Base-by-base conservation (phyloP, 2,888 invertebrate genomes). In the Ptychoptera albimana region DNA sequence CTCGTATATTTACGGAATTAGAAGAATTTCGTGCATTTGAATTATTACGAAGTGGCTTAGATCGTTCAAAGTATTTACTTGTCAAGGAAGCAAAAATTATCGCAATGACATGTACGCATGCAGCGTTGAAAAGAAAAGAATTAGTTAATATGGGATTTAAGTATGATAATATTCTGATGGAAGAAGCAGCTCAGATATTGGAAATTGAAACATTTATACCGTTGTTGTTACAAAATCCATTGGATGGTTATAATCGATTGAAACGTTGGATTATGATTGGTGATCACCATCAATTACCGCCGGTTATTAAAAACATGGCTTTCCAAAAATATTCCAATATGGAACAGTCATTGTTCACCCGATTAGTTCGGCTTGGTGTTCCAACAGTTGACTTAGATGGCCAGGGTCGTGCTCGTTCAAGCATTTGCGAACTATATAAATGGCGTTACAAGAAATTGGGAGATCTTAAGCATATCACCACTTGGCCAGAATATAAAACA, bases 251-350 rank as follows among this genome's bases (percentile, higher is more conserved):
- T 52, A 96, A 93, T 59, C 75, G 97, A 1, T 70, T 99, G 47
- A 99, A 99, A 66, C 60, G 98, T 12, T 99, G 98, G 97, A 96
- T 99, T 54, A 99, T 99, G 98, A 99, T 99, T 57, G 98, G 98
- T 0, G 97, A 88, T 68, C 98, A 99, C 66, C 94, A 98, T 67
- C 98, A 99, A 66, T 70, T 99, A 53, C 98, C 98, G 0, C 98
- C 98, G 0, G 96, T 99, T 10, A 96, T 99, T 39, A 98, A 99
- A 68, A 99, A 99, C 65, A 96, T 97, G 89, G 97, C 98, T 8
- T 98, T 98, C 69, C 97, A 99, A 66, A 99, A 99, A 63, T 98
- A 93, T 67, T 94, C 92, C 44, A 99, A 99, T 60, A 97, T 99
- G 97, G 98, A 99, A 59, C 98, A 99, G 68, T 93, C 93, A 44